A percentile compares a stretch with the other conserved stretches of the same genome.
Conservation (phyloP, 2,113 vertebrate genomes). For the Apistogramma diplotaenia region DNA sequence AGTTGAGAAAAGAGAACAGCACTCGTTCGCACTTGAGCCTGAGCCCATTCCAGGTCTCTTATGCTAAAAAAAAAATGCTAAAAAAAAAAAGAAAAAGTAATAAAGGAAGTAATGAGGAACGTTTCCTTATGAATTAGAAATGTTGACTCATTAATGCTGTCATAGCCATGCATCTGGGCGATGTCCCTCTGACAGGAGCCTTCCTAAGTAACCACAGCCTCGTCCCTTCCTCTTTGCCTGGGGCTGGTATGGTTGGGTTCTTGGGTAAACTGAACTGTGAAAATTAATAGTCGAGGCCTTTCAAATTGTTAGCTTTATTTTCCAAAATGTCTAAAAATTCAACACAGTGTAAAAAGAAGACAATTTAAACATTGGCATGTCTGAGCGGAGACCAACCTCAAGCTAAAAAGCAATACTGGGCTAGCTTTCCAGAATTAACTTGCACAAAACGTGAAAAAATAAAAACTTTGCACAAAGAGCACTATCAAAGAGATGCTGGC, state of each 20-base stretch:
- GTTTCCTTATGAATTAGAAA: background rate
- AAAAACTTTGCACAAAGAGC: background rate
- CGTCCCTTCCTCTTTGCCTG: background rate
- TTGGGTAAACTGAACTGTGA: background rate
- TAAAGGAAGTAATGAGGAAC: background rate
- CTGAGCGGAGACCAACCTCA: background rate
- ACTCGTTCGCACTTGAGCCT: no score
- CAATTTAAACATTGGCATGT: slow-evolving; percentile 23
- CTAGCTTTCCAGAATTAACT: background rate
- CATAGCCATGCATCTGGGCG: background rate
- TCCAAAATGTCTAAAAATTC: slow-evolving; percentile 57
- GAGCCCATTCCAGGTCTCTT: background rate
- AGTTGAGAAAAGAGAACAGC: no score
- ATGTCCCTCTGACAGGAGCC: background rate
- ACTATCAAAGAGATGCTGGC: background rate
- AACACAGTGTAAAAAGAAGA: slow-evolving; percentile 43
- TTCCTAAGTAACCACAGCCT: background rate
- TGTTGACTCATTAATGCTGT: background rate
- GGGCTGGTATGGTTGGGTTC: background rate
- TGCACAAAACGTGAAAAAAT: slow-evolving; percentile 7
- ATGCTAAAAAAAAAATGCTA: background rate
- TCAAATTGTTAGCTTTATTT: slow-evolving; percentile 52
- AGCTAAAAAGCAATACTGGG: background rate
- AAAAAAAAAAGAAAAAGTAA: no score
- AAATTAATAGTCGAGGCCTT: background rate